Evolutionary conservation across 2,797 vertebrate genomes (phyloP).

Genomic region (Sebastes cheni): DNA sequence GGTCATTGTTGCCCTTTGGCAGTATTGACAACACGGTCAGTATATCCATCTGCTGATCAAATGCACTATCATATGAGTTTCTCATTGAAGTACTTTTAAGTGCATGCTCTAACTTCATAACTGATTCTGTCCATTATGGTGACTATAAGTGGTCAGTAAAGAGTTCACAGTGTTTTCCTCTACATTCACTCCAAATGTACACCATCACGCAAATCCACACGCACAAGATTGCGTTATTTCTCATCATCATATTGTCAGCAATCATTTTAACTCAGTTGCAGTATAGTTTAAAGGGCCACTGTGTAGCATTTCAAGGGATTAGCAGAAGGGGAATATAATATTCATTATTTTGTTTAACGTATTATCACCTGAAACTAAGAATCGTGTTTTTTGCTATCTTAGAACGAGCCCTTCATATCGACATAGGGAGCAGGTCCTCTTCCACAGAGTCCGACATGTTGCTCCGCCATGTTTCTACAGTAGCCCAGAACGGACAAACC

Average conservation of each 20-base stretch:
- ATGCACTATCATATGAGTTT: background rate
- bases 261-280: background rate
- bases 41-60: constrained; percentile 55
- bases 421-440: no score
- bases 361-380: no score
- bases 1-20: constrained; percentile 82
- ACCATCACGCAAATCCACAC: background rate
- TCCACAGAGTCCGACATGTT: no score
- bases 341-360: no score
- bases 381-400: no score
- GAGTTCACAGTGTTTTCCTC: background rate
- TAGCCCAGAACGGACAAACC: no score
- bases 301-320: no score
- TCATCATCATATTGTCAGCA: background rate
- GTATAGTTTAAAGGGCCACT: background rate
- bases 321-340: no score
- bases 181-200: background rate
- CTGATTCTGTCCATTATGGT: background rate
- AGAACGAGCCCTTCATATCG: no score
- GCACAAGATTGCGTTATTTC: background rate
- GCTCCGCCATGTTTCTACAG: no score
- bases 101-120: constrained; percentile 12
- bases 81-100: background rate
- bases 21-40: constrained; percentile 81
- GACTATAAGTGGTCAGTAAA: background rate